Base-by-base conservation (phyloP, 2,797 vertebrate genomes). In the Manis crassicaudata region DNA sequence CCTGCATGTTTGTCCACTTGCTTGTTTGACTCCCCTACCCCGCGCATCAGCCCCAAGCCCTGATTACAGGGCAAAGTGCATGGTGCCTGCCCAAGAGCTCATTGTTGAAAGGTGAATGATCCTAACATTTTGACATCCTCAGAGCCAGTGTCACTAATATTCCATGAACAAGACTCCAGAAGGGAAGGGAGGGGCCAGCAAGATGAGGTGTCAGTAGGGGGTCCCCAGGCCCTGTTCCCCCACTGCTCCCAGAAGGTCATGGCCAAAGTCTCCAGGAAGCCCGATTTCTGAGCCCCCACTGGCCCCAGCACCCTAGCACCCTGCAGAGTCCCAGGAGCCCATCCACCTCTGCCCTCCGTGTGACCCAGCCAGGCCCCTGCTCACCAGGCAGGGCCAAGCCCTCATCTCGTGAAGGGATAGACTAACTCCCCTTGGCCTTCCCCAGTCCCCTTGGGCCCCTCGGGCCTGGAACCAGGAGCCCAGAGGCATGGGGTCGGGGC, bases 401-500 rank as follows among this genome's bases (percentile, higher is more conserved):
- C 75, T 29, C 3, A 35, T 43, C 43, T 82, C 21, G 6, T 16
- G 54, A 50, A 93, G 60, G 2, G 52, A 82, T 3, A 29, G 35
- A 35, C 68, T 60, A 23, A 70, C 25, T n/a, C 58, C 56, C 85
- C 54, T 43, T 8, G 1, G 63, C 21, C 54, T 58, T 37, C 50
- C 52, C 79, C 40, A 35, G 56, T 11, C 6, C 79, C 76, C 52
- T 16, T 56, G n/a, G 29, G n/a, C 8, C 29, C 54, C 25, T 23
- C 12, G 27, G 94, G 90, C 95, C 90, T 58, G 35, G 91, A 90
- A 95, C 81, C 95, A 94, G 95, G 67, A 96, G 73, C 86, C 96
- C 96, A 52, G 75, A 96, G 96, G 90, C 92, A 11, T 82, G 92
- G 96, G 85, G 94, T 88, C 80, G 6, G 81, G 88, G 77, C 73